A percentile compares a stretch with the other conserved stretches of the same genome.
These are phyloP conservation scores for Acrossocheilus fasciatus DNA, from an alignment of 2,797 vertebrate genomes.

Conservation along the genomic window DNA sequence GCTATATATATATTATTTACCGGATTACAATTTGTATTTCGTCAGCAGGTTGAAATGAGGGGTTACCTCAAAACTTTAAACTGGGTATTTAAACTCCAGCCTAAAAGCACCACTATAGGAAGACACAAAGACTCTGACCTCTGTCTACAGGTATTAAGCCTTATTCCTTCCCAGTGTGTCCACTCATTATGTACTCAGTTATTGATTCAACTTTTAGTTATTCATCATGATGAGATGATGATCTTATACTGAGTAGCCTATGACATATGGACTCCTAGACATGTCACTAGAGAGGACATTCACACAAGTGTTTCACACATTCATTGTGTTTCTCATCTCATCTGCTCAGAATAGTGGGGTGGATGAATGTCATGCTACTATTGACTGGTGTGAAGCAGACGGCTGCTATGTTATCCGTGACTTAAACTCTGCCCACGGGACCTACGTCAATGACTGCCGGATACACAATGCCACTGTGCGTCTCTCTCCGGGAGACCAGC, in stretches of 20 bases:
- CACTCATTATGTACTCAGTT: neutral
- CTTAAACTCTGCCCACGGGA: constrained; percentile 77
- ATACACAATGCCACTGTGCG: constrained; percentile 81
- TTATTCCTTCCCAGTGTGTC: neutral
- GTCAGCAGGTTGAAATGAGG: constrained; percentile 64
- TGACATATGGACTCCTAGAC: neutral
- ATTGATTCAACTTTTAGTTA: neutral
- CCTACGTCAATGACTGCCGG: constrained; percentile 81
- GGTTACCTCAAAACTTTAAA: constrained; percentile 76
- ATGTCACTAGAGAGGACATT: neutral
- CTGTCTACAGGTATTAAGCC: constrained; percentile 77
- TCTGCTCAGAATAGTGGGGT: constrained; percentile 73
- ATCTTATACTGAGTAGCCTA: neutral
- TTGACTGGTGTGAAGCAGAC: constrained; percentile 69
- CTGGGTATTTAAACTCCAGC: constrained; percentile 73
- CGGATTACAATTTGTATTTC: neutral
- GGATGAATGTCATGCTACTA: constrained; percentile 78
- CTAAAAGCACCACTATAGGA: constrained; percentile 71
- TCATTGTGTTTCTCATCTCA: constrained; percentile 11
- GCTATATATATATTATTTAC: neutral
- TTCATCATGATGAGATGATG: neutral
- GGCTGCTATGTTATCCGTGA: constrained; percentile 77
- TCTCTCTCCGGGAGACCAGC: constrained; percentile 74
- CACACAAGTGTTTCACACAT: neutral
- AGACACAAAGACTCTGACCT: constrained; percentile 76